These are phyloP conservation scores for Drosophila colorata DNA, from an alignment of 2,888 invertebrate genomes.

Conservation along the genomic window DNA sequence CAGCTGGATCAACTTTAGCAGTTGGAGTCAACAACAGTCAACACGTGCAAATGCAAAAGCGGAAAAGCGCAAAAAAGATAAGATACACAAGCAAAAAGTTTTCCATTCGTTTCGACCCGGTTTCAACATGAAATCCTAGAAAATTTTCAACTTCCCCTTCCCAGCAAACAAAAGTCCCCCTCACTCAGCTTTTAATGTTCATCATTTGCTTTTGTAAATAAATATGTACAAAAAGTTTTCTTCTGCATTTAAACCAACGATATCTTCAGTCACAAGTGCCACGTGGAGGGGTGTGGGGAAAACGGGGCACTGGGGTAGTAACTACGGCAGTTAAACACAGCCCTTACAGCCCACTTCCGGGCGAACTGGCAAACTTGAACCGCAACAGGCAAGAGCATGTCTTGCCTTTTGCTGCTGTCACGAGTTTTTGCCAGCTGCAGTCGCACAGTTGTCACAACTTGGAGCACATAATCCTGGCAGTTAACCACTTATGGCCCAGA, in stretches of 20 bases:
- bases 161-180: no score
- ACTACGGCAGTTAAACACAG: constrained; percentile 8
- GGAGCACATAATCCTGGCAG: constrained; percentile 52
- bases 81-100: not conserved
- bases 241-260: constrained; percentile 40
- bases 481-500: constrained; percentile 45
- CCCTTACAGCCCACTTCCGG: not conserved
- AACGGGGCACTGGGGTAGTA: not conserved
- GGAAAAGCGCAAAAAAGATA: not conserved
- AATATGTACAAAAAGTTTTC: constrained; percentile 43
- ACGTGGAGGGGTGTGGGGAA: no score
- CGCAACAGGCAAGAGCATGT: constrained; percentile 1
- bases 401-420: constrained; percentile 2
- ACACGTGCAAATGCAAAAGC: constrained; percentile 13
- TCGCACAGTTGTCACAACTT: constrained; percentile 24
- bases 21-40: constrained; percentile 25
- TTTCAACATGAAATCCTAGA: not conserved
- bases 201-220: constrained; percentile 55
- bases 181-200: constrained; percentile 22
- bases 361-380: constrained; percentile 7
- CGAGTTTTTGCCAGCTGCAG: constrained; percentile 12
- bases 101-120: constrained; percentile 1
- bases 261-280: constrained; percentile 23
- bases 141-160: constrained; percentile 4
- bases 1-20: constrained; percentile 11